A percentile compares a stretch with the other conserved stretches of the same genome.
Conservation (phyloP, 2,888 invertebrate species). For the Agrochola lychnidis region DNA sequence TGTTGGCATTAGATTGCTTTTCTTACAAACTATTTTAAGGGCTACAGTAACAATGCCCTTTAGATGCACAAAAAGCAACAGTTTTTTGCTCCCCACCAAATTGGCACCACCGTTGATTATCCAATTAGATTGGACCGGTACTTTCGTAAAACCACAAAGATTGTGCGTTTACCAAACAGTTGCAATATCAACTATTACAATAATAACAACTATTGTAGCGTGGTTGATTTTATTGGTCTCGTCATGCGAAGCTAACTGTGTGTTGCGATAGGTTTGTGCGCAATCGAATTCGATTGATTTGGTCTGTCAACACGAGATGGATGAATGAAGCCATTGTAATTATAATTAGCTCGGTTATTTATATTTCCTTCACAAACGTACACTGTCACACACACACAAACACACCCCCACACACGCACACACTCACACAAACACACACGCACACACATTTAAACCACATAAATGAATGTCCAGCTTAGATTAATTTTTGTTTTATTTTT, state of each 20-base stretch:
- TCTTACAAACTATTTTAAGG: slow-evolving; percentile 5
- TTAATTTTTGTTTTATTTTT: too few species aligned
- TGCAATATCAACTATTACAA: slow-evolving; percentile 51
- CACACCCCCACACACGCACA: too few species aligned
- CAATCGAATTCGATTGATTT: slow-evolving; percentile 54
- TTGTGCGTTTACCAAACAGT: slow-evolving; percentile 54
- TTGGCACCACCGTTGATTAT: slow-evolving; percentile 46
- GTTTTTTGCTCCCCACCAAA: slow-evolving; percentile 41
- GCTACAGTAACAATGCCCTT: slow-evolving; percentile 30
- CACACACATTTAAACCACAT: too few species aligned
- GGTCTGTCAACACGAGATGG: slow-evolving; percentile 32
- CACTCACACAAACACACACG: too few species aligned
- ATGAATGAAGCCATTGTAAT: slow-evolving; percentile 36
- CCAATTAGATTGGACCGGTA: slow-evolving; percentile 43
- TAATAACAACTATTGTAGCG: slow-evolving; percentile 53
- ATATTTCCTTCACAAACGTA: too few species aligned
- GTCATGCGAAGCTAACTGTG: slow-evolving; percentile 66
- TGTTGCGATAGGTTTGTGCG: slow-evolving; percentile 55
- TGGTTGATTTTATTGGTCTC: slow-evolving; percentile 64
- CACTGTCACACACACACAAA: too few species aligned
- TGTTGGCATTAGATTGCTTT: slow-evolving; percentile 15
- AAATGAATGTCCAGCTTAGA: too few species aligned
- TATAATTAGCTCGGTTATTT: not conserved
- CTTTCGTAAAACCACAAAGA: slow-evolving; percentile 62
- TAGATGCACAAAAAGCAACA: not conserved